phyloP scores from a whole-genome alignment of 2,113 vertebrate species.

The Rhinolophus sinicus region DNA sequence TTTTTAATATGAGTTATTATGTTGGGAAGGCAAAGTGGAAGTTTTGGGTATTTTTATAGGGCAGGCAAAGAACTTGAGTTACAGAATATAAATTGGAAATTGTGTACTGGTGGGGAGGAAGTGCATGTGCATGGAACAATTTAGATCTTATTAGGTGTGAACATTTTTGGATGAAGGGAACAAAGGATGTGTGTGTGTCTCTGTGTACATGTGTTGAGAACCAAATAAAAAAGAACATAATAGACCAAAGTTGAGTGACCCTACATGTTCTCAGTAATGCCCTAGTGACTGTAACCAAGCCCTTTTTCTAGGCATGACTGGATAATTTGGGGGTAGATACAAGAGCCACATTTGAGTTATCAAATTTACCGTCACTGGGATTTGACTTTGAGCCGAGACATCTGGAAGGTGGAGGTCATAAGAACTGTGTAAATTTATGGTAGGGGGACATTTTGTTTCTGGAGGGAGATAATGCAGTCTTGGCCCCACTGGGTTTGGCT shows the following conservation, averaged over 20 bases:
- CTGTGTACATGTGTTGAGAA: not conserved
- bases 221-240: not conserved
- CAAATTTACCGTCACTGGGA: not conserved
- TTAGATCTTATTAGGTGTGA: not conserved
- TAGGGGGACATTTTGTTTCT: not conserved
- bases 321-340: not conserved
- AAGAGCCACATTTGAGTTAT: not conserved
- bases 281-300: not conserved
- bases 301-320: not conserved
- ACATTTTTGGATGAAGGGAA: not conserved
- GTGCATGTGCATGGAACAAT: not conserved
- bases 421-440: not conserved
- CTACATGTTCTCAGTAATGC: not conserved
- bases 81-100: not conserved
- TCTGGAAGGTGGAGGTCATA: conserved; percentile 1
- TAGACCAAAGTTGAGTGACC: not conserved
- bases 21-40: not conserved
- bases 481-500: not conserved
- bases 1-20: not conserved
- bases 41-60: not conserved
- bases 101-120: not conserved
- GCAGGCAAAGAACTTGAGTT: not conserved
- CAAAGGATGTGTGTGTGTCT: not conserved
- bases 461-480: not conserved
- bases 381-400: not conserved